These are phyloP conservation scores for Actenoides hombroni DNA, from an alignment of 2,113 vertebrate species.

Conservation along the genomic window DNA sequence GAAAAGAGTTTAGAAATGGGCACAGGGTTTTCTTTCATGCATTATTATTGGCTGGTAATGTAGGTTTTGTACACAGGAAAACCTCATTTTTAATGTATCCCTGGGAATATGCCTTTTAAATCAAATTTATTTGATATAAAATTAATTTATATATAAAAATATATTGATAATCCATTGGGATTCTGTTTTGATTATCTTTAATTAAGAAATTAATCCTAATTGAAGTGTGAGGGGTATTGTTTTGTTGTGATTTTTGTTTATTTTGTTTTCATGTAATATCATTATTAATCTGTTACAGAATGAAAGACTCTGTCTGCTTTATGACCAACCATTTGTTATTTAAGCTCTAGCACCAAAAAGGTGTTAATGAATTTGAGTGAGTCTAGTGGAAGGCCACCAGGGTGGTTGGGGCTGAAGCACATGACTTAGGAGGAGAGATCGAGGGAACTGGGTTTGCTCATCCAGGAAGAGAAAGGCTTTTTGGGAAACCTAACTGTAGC, in stretches of 20 bases:
- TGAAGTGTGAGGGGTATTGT: background rate
- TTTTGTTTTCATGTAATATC: background rate
- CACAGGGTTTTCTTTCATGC: background rate
- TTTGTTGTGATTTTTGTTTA: background rate
- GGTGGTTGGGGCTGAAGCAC: background rate
- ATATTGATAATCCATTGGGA: background rate
- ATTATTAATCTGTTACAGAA: background rate
- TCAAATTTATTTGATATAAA: background rate
- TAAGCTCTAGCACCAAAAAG: background rate
- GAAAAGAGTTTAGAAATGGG: background rate
- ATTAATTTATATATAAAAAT: background rate
- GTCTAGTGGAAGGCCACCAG: background rate
- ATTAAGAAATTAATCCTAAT: background rate
- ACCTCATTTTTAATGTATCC: background rate
- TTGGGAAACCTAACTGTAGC: background rate
- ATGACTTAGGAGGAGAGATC: fast-evolving
- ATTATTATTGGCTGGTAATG: background rate
- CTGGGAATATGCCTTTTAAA: background rate
- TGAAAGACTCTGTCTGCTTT: background rate
- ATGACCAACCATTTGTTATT: background rate
- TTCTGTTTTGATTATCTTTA: background rate
- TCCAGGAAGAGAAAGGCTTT: background rate
- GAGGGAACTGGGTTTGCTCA: background rate
- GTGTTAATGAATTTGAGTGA: background rate
- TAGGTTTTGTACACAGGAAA: background rate